phyloP scores from a whole-genome alignment of 2,888 invertebrate genomes.

The Tetragonisca angustula region DNA sequence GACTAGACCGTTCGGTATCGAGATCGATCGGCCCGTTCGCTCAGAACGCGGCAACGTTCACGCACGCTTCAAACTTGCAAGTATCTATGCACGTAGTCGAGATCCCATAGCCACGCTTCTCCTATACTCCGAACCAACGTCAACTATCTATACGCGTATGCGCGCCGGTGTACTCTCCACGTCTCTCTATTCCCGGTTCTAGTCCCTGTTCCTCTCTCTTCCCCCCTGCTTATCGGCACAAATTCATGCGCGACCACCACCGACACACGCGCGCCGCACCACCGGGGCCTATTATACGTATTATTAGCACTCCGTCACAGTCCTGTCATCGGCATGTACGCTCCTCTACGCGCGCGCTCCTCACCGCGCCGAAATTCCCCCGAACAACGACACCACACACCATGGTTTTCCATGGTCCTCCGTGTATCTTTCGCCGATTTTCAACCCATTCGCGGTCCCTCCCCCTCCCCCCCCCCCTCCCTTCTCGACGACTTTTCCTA shows the following conservation, averaged over 20 bases:
- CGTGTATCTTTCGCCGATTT: slow-evolving; percentile 29
- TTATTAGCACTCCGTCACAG: slow-evolving; percentile 79
- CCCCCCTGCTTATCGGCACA: slow-evolving; percentile 42
- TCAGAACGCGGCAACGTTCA: background rate
- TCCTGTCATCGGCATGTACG: slow-evolving; percentile 76
- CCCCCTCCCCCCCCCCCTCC: no score
- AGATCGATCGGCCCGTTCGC: background rate
- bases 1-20: slow-evolving; percentile 46
- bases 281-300: slow-evolving; percentile 75
- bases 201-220: background rate
- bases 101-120: slow-evolving; percentile 13
- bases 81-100: slow-evolving; percentile 36
- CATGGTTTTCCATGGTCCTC: background rate
- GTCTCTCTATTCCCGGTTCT: no score
- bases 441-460: background rate
- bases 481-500: background rate
- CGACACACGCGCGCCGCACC: slow-evolving; percentile 44
- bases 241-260: slow-evolving; percentile 49
- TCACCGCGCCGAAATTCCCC: slow-evolving; percentile 55
- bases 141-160: slow-evolving; percentile 9
- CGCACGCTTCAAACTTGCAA: background rate
- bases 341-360: slow-evolving; percentile 66
- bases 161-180: slow-evolving; percentile 4
- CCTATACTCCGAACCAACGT: background rate
- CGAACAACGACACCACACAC: slow-evolving; percentile 12